A percentile compares a stretch with the other conserved stretches of the same genome.
Evolutionary conservation across 1,140 invertebrate species (phyloP).

Genomic region (Pogonomyrmex californicus): DNA sequence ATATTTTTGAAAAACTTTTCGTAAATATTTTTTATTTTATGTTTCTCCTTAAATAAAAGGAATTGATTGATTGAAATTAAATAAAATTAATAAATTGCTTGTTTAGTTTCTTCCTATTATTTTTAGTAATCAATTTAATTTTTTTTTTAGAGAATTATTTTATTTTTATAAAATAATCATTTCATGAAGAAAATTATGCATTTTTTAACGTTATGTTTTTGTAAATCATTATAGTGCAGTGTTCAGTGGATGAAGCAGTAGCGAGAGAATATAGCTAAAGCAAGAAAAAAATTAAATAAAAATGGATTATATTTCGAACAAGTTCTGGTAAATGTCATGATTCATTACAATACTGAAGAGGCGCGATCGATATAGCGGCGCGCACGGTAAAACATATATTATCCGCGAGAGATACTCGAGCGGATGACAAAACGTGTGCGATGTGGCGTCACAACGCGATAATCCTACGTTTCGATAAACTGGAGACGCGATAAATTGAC

Average conservation of each 20-base stretch:
- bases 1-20: no score
- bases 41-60: no score
- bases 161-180: no score
- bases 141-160: no score
- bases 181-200: no score
- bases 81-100: no score
- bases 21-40: no score
- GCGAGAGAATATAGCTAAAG: neutral
- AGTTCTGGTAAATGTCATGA: constrained; percentile 47
- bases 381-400: constrained; percentile 46
- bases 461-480: constrained; percentile 62
- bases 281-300: constrained; percentile 31
- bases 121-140: no score
- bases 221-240: no score
- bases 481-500: constrained; percentile 68
- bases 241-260: neutral
- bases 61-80: no score
- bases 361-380: constrained; percentile 41
- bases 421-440: constrained; percentile 33
- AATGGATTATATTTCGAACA: constrained; percentile 6
- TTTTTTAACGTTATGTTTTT: no score
- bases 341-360: constrained; percentile 50
- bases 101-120: no score
- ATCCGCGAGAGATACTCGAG: constrained; percentile 54
- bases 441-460: constrained; percentile 48